phyloP scores from a whole-genome alignment of 2,113 vertebrate species.

The Lates calcarifer region DNA sequence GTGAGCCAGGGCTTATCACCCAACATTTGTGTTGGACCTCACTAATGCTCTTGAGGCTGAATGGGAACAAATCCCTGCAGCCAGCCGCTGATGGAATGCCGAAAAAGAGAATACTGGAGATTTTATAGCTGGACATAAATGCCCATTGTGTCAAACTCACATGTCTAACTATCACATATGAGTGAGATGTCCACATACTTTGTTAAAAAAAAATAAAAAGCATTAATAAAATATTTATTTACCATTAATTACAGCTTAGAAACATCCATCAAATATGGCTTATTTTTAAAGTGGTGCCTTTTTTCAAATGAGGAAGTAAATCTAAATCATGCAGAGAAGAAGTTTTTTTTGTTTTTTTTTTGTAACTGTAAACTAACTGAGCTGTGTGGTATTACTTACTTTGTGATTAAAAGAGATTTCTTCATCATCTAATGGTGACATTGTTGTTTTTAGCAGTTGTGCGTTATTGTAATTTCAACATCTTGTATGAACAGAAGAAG shows the following conservation, averaged over 20 bases:
- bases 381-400: not conserved
- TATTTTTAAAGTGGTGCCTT: not conserved
- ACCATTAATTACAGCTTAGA: not conserved
- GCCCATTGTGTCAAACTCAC: not conserved
- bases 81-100: not conserved
- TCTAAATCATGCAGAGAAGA: not conserved
- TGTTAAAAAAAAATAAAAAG: too few species aligned
- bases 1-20: not conserved
- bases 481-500: not conserved
- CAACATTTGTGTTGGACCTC: not conserved
- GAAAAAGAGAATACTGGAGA: too few species aligned
- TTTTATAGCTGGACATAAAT: not conserved
- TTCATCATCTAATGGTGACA: not conserved
- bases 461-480: not conserved
- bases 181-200: too few species aligned
- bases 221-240: not conserved
- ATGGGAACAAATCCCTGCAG: not conserved
- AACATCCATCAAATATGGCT: not conserved
- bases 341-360: not conserved
- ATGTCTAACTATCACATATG: not conserved
- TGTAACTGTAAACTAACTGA: constrained; percentile 9
- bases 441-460: not conserved
- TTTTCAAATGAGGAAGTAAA: not conserved
- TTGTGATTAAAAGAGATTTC: constrained; percentile 47
- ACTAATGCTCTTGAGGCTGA: not conserved